Evolutionary conservation across 2,113 vertebrate genomes (phyloP).

Genomic region (Circaetus cinerascens): DNA sequence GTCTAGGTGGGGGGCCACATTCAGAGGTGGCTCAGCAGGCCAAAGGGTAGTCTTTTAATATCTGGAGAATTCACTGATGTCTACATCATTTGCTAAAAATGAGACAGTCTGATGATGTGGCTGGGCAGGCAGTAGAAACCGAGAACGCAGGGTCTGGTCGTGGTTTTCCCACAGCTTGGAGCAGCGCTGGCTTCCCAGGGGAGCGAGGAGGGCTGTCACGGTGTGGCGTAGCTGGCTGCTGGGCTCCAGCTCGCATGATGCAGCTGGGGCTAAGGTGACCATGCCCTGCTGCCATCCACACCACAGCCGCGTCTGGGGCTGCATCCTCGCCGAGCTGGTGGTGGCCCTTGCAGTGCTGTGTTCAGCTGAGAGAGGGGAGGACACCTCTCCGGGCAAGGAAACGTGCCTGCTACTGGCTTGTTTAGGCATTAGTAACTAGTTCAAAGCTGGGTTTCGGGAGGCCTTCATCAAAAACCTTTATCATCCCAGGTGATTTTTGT

Average conservation of each 20-base stretch:
- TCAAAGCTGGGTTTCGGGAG: neutral
- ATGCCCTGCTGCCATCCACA: neutral
- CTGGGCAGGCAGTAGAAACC: neutral
- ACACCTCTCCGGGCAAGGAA: neutral
- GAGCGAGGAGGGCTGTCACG: rapidly evolving
- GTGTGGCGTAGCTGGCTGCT: rapidly evolving
- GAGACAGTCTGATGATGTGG: neutral
- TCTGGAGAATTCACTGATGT: constrained; percentile 3
- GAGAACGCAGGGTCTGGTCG: neutral
- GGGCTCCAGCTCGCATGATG: neutral
- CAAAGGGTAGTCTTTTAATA: neutral
- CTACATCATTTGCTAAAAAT: neutral
- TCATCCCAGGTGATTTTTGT: neutral
- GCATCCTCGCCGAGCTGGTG: neutral
- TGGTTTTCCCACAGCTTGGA: neutral
- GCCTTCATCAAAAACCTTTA: neutral
- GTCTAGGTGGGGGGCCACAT: constrained; percentile 45
- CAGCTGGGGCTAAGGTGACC: neutral
- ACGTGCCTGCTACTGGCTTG: rapidly evolving
- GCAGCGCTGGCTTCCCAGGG: neutral
- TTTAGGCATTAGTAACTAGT: neutral
- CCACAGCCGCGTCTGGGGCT: neutral
- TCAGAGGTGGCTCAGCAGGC: neutral
- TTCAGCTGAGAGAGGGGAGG: neutral
- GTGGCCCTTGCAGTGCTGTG: neutral